These are phyloP conservation scores for Monopterus albus DNA, from an alignment of 2,113 vertebrate genomes.

Conservation along the genomic window DNA sequence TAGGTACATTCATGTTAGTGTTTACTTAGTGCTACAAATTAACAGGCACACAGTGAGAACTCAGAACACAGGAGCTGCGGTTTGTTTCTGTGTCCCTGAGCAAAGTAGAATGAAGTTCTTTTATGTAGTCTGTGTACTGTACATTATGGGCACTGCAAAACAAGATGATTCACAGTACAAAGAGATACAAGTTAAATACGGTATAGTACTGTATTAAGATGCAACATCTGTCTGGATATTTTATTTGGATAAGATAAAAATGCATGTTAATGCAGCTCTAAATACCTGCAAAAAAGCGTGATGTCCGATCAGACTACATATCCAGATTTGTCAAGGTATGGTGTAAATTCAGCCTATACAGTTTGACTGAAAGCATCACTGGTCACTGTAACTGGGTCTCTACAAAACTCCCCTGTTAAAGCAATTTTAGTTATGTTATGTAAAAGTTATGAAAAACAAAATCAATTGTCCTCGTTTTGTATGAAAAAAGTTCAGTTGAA, in stretches of 20 bases:
- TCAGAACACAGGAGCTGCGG: not conserved
- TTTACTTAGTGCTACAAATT: not conserved
- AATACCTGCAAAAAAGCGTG: not conserved
- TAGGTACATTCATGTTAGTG: not conserved
- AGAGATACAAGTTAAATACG: no score
- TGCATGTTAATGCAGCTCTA: not conserved
- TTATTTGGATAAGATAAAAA: not conserved
- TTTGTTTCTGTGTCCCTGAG: not conserved
- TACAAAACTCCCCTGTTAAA: no score
- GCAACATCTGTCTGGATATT: no score
- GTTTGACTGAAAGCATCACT: not conserved
- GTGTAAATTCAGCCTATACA: not conserved
- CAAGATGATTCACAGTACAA: no score
- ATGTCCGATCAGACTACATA: not conserved
- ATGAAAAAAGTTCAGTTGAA: not conserved
- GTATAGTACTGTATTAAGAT: no score
- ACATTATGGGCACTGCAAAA: not conserved
- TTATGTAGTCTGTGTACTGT: not conserved
- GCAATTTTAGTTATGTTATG: not conserved
- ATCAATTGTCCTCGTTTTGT: not conserved
- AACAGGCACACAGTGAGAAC: not conserved
- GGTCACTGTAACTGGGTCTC: not conserved
- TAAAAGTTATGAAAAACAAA: not conserved
- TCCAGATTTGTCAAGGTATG: not conserved
- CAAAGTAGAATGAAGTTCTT: not conserved